A percentile compares a stretch with the other conserved stretches of the same genome.
phyloP scores from a whole-genome alignment of 2,797 vertebrate genomes.

The Hephaestus fuliginosus region DNA sequence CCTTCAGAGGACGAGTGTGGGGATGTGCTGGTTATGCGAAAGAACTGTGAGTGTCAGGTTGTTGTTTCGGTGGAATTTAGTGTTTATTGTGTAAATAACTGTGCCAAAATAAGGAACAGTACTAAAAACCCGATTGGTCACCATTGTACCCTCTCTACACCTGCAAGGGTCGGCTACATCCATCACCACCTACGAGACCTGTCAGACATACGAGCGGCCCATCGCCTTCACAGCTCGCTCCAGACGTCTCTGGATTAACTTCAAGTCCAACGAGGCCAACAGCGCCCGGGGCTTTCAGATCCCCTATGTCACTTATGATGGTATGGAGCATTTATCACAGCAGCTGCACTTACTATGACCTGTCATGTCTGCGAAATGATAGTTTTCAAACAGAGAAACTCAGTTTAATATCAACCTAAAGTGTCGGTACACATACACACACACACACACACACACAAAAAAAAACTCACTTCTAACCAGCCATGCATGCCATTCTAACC shows the following conservation, averaged over 20 bases:
- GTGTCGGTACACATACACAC: no score
- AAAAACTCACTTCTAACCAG: no score
- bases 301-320: conserved; percentile 97
- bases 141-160: conserved; percentile 16
- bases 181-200: conserved; percentile 98
- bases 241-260: conserved; percentile 97
- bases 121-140: conserved; percentile 24
- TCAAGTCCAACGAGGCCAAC: conserved; percentile 98
- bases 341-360: neutral
- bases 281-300: conserved; percentile 97
- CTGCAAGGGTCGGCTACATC: conserved; percentile 93
- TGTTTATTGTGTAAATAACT: neutral
- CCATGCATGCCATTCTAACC: no score
- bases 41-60: conserved; percentile 92
- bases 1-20: conserved; percentile 98
- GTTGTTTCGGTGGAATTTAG: neutral
- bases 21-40: conserved; percentile 98
- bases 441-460: no score
- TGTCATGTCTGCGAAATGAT: neutral
- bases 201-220: conserved; percentile 97
- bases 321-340: conserved; percentile 73
- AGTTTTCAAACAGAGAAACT: neutral
- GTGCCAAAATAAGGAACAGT: neutral
- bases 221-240: conserved; percentile 98
- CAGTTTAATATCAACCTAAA: no score